Base-by-base conservation (phyloP, 2,797 vertebrate genomes). In the Aviceda cuculoides region DNA sequence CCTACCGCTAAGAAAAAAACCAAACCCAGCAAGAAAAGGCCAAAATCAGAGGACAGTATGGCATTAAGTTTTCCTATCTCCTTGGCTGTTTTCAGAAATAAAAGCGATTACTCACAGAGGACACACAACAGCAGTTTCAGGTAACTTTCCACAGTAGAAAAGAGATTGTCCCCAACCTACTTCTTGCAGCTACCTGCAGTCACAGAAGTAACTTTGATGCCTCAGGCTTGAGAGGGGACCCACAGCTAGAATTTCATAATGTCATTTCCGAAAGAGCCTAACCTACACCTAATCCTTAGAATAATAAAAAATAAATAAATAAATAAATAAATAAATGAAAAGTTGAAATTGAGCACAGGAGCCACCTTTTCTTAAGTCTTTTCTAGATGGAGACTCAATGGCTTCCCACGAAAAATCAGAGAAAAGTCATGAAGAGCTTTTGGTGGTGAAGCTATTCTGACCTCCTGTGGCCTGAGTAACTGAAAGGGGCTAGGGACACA, bases 31-130 rank as follows among this genome's bases (percentile, higher is more conserved):
- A 87, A 44, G 35, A 40, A 73, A 80, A 79, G 8, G 37, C 52
- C 42, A 81, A 47, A 91, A 81, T 52, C 0, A 0, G 52, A 77
- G 14, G 13, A 42, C 13, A 11, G 17, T 31, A 35, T 6, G 15
- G 29, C 24, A 49, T 31, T 59, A 59, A 67, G 9, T 6, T 47
- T 80, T 82, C 66, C 3, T 7, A 16, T 33, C 37, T 77, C 53
- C 29, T 62, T 35, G 28, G 18, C 20, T n/a, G 4, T 49, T 84
- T 85, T 49, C 59, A 80, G 67, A 77, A 92, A 53, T 35, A 61
- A 70, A 82, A 67, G 13, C 1, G 2, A 63, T 77, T 87, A 63
- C 47, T 46, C 47, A 29, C 35, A 46, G n/a, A 83, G 37, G n/a
- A 87, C 24, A 59, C 9, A 31, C 3, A 63, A 42, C 9, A 88